Evolutionary conservation across 2,113 vertebrate genomes (phyloP).

Genomic region (Poecilia latipinna): DNA sequence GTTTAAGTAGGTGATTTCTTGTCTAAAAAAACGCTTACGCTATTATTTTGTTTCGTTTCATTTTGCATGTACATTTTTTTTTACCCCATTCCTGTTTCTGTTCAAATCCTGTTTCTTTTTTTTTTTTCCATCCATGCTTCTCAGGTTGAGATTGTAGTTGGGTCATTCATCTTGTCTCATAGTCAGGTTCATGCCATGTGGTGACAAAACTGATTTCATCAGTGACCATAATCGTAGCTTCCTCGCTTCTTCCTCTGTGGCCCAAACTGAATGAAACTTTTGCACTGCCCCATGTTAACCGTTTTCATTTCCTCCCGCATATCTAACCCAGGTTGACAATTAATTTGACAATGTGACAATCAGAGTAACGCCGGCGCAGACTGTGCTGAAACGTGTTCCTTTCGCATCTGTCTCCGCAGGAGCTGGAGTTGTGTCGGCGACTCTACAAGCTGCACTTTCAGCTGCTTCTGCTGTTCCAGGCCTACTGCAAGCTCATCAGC

Average conservation of each 20-base stretch:
- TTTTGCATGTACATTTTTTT: constrained; percentile 67
- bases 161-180: not conserved
- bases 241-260: constrained; percentile 34
- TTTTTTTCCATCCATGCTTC: constrained; percentile 1
- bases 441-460: constrained; percentile 98
- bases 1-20: constrained; percentile 16
- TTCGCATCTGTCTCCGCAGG: constrained; percentile 77
- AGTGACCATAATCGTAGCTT: constrained; percentile 48
- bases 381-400: not conserved
- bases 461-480: constrained; percentile 96
- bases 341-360: constrained; percentile 52
- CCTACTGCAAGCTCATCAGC: constrained; percentile 96
- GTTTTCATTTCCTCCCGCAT: constrained; percentile 55
- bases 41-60: constrained; percentile 22
- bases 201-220: constrained; percentile 37
- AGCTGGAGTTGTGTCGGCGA: constrained; percentile 94
- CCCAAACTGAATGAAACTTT: constrained; percentile 23
- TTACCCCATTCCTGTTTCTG: constrained; percentile 7
- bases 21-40: not conserved
- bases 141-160: constrained; percentile 27
- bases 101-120: constrained; percentile 15
- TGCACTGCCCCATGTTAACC: constrained; percentile 55
- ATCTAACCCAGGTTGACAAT: constrained; percentile 69
- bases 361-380: constrained; percentile 24
- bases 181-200: constrained; percentile 10